These are phyloP conservation scores for Tiaroga cobitis DNA, from an alignment of 2,797 vertebrate species.

Conservation along the genomic window DNA sequence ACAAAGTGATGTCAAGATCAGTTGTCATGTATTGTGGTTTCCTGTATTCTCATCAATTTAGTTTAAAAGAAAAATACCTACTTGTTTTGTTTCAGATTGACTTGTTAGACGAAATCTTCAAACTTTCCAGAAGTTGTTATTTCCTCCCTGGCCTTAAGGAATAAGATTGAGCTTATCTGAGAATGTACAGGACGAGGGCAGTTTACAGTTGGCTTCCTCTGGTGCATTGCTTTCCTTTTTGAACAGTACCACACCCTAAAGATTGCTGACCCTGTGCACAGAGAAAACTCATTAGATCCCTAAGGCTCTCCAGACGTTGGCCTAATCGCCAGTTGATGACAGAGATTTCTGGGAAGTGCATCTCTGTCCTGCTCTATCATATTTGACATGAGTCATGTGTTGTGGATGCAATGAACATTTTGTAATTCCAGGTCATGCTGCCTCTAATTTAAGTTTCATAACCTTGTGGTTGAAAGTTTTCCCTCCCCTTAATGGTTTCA, in stretches of 20 bases:
- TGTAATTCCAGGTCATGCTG: background rate
- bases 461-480: slow-evolving; percentile 8
- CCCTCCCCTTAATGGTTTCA: slow-evolving; percentile 13
- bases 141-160: slow-evolving; percentile 62
- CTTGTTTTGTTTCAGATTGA: slow-evolving; percentile 24
- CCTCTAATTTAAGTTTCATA: slow-evolving; percentile 9
- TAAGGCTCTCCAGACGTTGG: slow-evolving; percentile 7
- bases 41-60: slow-evolving; percentile 22
- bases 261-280: slow-evolving; percentile 25
- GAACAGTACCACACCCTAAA: slow-evolving; percentile 57
- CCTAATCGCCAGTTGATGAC: slow-evolving; percentile 42
- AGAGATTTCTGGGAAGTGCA: slow-evolving; percentile 31
- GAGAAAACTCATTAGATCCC: slow-evolving; percentile 24
- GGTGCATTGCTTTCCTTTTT: slow-evolving; percentile 46
- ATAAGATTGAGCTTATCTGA: slow-evolving; percentile 64
- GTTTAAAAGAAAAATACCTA: slow-evolving; percentile 5
- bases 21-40: slow-evolving; percentile 34
- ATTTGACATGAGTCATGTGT: slow-evolving; percentile 10
- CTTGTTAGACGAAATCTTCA: slow-evolving; percentile 12
- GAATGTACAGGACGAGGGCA: slow-evolving; percentile 69
- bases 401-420: background rate
- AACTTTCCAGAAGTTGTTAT: slow-evolving; percentile 58
- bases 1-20: slow-evolving; percentile 25
- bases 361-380: slow-evolving; percentile 10
- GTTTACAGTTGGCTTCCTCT: slow-evolving; percentile 68